Evolutionary conservation across 2,113 vertebrate species (phyloP).

Genomic region (Tragelaphus strepsiceros): DNA sequence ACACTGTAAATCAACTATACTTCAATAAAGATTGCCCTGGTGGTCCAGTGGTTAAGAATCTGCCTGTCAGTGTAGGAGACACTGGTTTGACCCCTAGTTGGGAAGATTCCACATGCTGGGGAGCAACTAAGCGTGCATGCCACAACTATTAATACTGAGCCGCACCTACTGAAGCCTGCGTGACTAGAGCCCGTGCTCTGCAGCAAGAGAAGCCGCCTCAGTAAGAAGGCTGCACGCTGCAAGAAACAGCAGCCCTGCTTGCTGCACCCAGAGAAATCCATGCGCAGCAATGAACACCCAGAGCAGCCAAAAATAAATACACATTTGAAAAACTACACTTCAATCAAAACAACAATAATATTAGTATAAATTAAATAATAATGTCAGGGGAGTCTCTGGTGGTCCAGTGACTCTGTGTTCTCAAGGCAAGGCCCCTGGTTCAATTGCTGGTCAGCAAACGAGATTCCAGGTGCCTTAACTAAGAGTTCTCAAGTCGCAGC

Average conservation of each 20-base stretch:
- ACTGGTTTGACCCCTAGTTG: background rate
- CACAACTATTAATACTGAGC: background rate
- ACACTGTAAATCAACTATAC: no score
- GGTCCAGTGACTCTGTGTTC: background rate
- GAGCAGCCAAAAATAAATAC: background rate
- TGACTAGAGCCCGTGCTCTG: accelerated
- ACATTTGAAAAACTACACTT: background rate
- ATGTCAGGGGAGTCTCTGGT: background rate
- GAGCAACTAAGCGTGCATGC: background rate
- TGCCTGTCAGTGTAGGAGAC: background rate
- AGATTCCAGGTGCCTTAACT: background rate
- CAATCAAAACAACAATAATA: background rate
- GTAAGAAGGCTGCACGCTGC: background rate
- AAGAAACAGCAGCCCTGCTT: background rate
- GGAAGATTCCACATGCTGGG: background rate
- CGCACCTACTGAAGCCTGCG: background rate
- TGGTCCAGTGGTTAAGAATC: background rate
- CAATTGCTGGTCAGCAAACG: background rate
- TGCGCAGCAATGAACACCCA: background rate
- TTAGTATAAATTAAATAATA: background rate
- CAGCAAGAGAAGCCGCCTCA: background rate
- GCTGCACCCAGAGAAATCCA: background rate
- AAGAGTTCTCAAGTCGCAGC: background rate
- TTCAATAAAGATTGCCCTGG: background rate
- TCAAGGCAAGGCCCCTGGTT: background rate